Conservation (phyloP, 1,140 invertebrate species). For the Drosophila bocki region DNA sequence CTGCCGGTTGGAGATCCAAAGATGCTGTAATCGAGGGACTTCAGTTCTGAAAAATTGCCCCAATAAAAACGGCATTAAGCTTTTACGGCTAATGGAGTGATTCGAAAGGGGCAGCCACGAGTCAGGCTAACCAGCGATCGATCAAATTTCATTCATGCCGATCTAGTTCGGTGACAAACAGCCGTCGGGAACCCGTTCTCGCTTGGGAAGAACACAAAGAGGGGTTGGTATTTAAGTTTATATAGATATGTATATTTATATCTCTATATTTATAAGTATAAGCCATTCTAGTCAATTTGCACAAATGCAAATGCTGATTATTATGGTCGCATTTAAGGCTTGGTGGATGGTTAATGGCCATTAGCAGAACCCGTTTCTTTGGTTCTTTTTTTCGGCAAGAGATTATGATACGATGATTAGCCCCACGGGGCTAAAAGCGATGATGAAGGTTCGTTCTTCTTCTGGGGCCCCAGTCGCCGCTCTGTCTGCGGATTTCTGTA, state of each 20-base stretch:
- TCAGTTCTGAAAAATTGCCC: constrained; percentile 18
- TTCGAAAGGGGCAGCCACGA: constrained; percentile 16
- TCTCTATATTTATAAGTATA: constrained; percentile 74
- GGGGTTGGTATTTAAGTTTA: constrained; percentile 25
- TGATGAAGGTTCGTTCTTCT: constrained; percentile 24
- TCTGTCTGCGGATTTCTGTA: constrained; percentile 63
- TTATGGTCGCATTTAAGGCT: constrained; percentile 36
- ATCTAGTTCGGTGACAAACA: constrained; percentile 42
- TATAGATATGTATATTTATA: constrained; percentile 57
- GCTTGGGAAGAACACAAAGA: constrained; percentile 3
- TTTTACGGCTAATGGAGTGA: constrained; percentile 41
- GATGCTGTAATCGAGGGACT: constrained; percentile 31
- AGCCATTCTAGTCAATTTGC: constrained; percentile 77
- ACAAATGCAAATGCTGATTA: constrained; percentile 72
- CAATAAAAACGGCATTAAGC: constrained; percentile 37
- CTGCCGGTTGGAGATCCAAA: not conserved
- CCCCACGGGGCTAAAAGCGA: constrained; percentile 22
- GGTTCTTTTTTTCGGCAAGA: constrained; percentile 12
- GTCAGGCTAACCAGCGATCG: constrained; percentile 17
- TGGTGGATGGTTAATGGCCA: constrained; percentile 43
- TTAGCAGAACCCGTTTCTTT: constrained; percentile 52
- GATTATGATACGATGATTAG: constrained; percentile 22
- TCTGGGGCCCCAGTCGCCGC: constrained; percentile 39
- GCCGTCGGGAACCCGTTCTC: constrained; percentile 16
- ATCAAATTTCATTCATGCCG: constrained; percentile 45